Percentiles rank a stretch among this genome's conserved stretches.
Conservation (phyloP, 2,888 invertebrate species). For the Drosophila aldrichi region DNA sequence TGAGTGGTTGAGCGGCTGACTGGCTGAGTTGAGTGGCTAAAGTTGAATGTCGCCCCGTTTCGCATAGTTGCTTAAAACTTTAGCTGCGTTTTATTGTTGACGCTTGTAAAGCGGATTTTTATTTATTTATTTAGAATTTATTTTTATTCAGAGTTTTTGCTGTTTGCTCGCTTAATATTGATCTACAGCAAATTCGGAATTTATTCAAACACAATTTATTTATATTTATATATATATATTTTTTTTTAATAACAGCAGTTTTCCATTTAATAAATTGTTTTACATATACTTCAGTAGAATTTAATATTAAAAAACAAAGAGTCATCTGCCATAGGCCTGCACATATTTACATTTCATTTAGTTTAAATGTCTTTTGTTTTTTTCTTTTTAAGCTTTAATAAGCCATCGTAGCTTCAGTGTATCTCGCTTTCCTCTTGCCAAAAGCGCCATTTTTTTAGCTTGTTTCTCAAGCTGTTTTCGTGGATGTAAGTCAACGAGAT, state of each 20-base stretch:
- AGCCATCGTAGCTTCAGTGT: constrained; percentile 38
- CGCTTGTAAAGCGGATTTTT: constrained; percentile 27
- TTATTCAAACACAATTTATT: no score
- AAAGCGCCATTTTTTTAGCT: constrained; percentile 17
- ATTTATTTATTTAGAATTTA: constrained; percentile 2
- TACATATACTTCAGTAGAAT: no score
- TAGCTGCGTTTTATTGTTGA: constrained; percentile 41
- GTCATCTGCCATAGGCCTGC: neutral
- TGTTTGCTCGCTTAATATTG: neutral
- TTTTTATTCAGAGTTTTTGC: neutral
- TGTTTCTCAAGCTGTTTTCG: constrained; percentile 49
- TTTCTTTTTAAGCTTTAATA: neutral
- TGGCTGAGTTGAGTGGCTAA: constrained; percentile 13
- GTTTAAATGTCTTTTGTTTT: neutral
- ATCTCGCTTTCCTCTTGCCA: constrained; percentile 29
- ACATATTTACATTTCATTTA: constrained; percentile 2
- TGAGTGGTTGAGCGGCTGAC: constrained; percentile 7
- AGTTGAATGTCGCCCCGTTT: constrained; percentile 19
- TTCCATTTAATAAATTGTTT: no score
- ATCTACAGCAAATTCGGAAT: neutral
- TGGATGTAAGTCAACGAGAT: constrained; percentile 65
- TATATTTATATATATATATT: no score
- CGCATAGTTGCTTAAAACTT: constrained; percentile 54
- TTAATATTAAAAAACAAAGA: no score
- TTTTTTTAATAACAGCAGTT: no score